Evolutionary conservation across 2,113 vertebrate species (phyloP), one percentile per base, ranked within the genome.

Genomic region (Pedetes capensis): DNA sequence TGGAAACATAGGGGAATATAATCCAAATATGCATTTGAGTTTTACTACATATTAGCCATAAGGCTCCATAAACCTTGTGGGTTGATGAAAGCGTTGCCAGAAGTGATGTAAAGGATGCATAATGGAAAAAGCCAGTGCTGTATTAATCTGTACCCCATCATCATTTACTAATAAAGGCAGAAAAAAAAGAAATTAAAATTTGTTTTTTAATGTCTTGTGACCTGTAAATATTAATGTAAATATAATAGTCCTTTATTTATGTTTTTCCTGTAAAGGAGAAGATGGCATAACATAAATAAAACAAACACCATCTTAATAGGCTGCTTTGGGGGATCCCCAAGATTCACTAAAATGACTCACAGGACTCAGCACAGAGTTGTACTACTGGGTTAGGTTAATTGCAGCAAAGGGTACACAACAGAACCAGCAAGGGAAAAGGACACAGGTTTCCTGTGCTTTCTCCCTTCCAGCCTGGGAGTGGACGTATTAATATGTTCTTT

Each of bases 181-280:
- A n/a, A n/a, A n/a, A n/a, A n/a, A n/a, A n/a, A n/a, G n/a, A n/a
- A n/a, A n/a, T n/a, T n/a, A n/a, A n/a, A n/a, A n/a, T n/a, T n/a
- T n/a, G 42, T n/a, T 89, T 96, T 94, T 93, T 55, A 96, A 95
- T 94, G 82, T 94, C 63, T 95, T 92, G 34, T 96, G 93, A 95
- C 91, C 87, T 96, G 89, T 82, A 96, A 97, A 92, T 95, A 96
- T 42, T 93, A 95, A 95, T 91, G 53, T 95, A 96, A 97, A 96
- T 79, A 93, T 87, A 97, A 96, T 61, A 92, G 78, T 66, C 69
- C 57, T 94, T 95, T 91, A 93, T 95, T 92, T 95, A 85, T 88
- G 61, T 87, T 94, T 72, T 91, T 55, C 59, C 86, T 94, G 69
- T 81, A 94, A 92, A 90, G 37, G 64, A 59, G 51, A 96, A 94